These are phyloP conservation scores for Sceloporus tristichus DNA, from an alignment of 2,113 vertebrate genomes.

Conservation along the genomic window DNA sequence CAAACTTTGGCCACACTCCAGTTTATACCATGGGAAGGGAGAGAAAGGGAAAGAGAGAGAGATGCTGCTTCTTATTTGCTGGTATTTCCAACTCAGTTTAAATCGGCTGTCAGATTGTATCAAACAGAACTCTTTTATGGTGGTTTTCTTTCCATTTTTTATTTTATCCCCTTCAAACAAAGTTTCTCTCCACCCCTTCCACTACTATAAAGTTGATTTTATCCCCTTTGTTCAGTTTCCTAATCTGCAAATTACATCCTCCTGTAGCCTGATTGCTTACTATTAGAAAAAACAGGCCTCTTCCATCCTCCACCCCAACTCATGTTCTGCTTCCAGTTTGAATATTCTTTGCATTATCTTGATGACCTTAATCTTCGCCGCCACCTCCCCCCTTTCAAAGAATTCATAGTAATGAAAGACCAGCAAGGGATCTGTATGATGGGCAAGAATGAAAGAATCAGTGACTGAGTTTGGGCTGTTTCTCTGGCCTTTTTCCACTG, in stretches of 20 bases:
- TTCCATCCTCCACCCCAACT: conserved; percentile 49
- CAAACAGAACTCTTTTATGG: conserved; percentile 61
- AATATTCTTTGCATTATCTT: conserved; percentile 81
- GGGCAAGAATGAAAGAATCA: conserved; percentile 35
- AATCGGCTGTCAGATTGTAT: conserved; percentile 64
- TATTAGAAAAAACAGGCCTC: conserved; percentile 79
- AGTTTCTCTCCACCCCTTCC: conserved; percentile 44
- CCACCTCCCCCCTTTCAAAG: conserved; percentile 46
- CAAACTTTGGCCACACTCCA: conserved; percentile 28
- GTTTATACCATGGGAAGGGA: conserved; percentile 29
- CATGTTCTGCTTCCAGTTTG: conserved; percentile 75
- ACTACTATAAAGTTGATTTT: conserved; percentile 83
- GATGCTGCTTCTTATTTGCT: conserved; percentile 55
- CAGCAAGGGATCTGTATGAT: conserved; percentile 48
- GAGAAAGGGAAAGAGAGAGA: conserved; percentile 35
- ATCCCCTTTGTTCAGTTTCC: conserved; percentile 82
- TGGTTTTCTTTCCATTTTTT: conserved; percentile 37
- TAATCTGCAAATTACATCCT: conserved; percentile 86
- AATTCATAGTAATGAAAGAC: conserved; percentile 60
- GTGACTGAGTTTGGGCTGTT: too few relatives aligned
- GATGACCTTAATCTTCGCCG: conserved; percentile 80
- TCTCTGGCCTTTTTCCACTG: conserved; percentile 10
- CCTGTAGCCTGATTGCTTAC: conserved; percentile 79
- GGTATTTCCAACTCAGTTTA: conserved; percentile 61
- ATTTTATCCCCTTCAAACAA: conserved; percentile 58